phyloP scores from a whole-genome alignment of 1,140 invertebrate genomes.

The Pogonognathellus flavescens region DNA sequence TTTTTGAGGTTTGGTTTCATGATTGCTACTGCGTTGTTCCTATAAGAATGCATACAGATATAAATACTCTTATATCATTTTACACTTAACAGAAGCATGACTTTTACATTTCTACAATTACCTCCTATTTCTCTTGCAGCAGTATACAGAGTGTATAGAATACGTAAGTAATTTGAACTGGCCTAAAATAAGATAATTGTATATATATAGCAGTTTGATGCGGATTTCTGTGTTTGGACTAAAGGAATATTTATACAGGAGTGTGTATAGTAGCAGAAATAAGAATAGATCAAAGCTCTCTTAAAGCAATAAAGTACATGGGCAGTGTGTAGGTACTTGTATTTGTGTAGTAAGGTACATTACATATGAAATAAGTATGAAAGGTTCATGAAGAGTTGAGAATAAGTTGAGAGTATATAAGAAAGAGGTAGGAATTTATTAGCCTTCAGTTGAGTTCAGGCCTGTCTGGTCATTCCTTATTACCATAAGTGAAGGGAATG shows the following conservation, averaged over 20 bases:
- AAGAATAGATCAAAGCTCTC: background rate
- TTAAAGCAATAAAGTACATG: background rate
- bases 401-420: constrained; percentile 27
- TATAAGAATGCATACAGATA: too few species aligned
- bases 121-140: too few species aligned
- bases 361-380: constrained; percentile 2
- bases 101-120: constrained; percentile 4
- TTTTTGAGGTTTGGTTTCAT: too few species aligned
- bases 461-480: constrained; percentile 46
- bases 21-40: too few species aligned
- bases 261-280: background rate
- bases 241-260: background rate
- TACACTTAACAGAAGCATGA: background rate
- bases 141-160: too few species aligned
- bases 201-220: too few species aligned
- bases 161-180: too few species aligned
- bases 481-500: constrained; percentile 41
- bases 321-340: background rate
- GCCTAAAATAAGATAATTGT: too few species aligned
- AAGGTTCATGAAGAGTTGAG: constrained; percentile 14
- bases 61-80: too few species aligned
- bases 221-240: too few species aligned
- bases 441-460: constrained; percentile 52
- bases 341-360: background rate
- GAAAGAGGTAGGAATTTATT: constrained; percentile 44